phyloP scores from a whole-genome alignment of 2,113 vertebrate genomes.

The Danionella cerebrum region DNA sequence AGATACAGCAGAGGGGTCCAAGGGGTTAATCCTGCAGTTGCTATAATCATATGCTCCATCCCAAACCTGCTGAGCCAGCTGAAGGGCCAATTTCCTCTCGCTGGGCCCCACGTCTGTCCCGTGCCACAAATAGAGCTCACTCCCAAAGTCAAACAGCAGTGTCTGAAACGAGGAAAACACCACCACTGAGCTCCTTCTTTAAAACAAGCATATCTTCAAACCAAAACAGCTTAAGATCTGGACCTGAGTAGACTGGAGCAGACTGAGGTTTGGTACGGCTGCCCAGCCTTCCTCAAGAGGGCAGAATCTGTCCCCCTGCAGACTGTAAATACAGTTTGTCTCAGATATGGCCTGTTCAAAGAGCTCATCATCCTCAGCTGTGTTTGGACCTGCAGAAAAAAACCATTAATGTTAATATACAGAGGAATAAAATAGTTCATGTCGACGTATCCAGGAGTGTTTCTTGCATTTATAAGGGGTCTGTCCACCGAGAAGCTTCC shows the following conservation, averaged over 20 bases:
- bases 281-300: constrained; percentile 68
- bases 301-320: constrained; percentile 64
- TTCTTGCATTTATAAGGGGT: constrained; percentile 56
- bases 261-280: constrained; percentile 49
- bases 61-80: constrained; percentile 69
- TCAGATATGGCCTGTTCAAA: constrained; percentile 63
- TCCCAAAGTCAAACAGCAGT: constrained; percentile 72
- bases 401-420: not conserved
- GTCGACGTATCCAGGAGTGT: not conserved
- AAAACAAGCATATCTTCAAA: not conserved
- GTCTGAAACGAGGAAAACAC: constrained; percentile 46
- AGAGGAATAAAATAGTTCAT: not conserved
- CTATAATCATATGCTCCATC: constrained; percentile 67
- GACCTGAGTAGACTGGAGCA: constrained; percentile 63
- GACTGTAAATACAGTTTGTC: constrained; percentile 69
- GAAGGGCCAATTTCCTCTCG: constrained; percentile 55
- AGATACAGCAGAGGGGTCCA: constrained; percentile 55
- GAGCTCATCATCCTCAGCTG: constrained; percentile 63
- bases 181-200: not conserved
- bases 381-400: constrained; percentile 46
- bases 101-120: constrained; percentile 55
- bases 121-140: constrained; percentile 71
- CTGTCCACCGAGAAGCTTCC: constrained; percentile 64
- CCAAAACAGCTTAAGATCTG: not conserved
- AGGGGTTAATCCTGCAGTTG: constrained; percentile 67